Base-by-base conservation (phyloP, 2,797 vertebrate species). In the Numenius phaeopus region DNA sequence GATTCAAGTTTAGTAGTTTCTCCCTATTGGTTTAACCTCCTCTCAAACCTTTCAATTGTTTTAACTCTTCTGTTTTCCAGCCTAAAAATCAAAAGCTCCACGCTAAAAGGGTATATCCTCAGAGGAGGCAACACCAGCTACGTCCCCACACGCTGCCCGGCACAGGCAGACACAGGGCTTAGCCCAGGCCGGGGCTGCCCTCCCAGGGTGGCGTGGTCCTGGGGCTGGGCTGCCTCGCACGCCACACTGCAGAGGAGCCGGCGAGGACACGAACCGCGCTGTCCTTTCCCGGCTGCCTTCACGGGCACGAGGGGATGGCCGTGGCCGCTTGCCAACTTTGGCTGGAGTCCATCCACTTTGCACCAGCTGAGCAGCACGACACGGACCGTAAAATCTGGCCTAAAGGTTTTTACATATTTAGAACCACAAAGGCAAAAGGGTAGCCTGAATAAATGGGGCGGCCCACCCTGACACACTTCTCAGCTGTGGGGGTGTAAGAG, bases 251-350 rank as follows among this genome's bases (percentile, higher is more conserved):
- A 1, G 42, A 54, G 39, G 37, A 66, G 46, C 32, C 1, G 2
- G 3, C 0, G 1, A 64, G 78, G 75, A 59, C 34, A 20, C 0
- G 1, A 76, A 75, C 37, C 0, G 0, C 0, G 2, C 44, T 71
- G 81, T 57, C 65, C 82, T 75, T 90, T 83, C 91, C 89, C 27
- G 4, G 57, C 44, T 44, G 65, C 52, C 75, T 39, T 66, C 71
- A 65, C 0, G 1, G 49, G 66, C 71, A 61, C 0, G 0, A 64
- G 57, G 64, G 40, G 32, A 87, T 50, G 71, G 92, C 88, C n/a
- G 27, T 85, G 96, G 89, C 83, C 37, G 20, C 64, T 87, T 0
- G 71, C 92, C 92, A 95, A 72, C 84, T 64, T 32, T 97, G 93
- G 81, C 87, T 47, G 32, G 30, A 87, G 49, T 92, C 90, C 94